A percentile compares a stretch with the other conserved stretches of the same genome.
Evolutionary conservation across 2,797 vertebrate genomes (phyloP).

Genomic region (Myoxocephalus aenaeus): DNA sequence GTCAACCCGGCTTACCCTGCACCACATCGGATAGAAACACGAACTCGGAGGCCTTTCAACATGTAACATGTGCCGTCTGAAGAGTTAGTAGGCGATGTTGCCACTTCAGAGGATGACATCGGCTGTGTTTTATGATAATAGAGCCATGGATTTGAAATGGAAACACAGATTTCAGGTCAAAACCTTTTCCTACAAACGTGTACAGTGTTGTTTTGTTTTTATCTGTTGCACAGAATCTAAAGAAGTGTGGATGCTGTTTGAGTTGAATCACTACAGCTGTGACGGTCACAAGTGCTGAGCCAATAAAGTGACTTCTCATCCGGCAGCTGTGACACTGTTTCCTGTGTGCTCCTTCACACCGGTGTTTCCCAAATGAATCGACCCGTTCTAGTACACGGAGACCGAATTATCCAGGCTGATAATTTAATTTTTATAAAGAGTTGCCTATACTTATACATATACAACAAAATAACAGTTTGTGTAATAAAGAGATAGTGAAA

Average conservation of each 20-base stretch:
- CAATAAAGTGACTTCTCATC: conserved; percentile 48
- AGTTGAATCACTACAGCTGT: conserved; percentile 17
- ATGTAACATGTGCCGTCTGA: background rate
- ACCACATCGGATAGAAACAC: conserved; percentile 22
- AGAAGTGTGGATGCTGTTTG: conserved; percentile 9
- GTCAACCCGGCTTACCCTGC: conserved; percentile 3
- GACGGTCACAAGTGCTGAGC: conserved; percentile 7
- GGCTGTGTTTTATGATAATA: conserved; percentile 15
- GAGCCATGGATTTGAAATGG: conserved; percentile 8
- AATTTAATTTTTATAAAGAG: background rate
- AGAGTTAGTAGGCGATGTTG: background rate
- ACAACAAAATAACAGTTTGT: background rate
- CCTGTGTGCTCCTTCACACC: background rate
- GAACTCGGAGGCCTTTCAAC: conserved; percentile 1
- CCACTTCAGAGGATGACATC: background rate
- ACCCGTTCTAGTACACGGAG: background rate
- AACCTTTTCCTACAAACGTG: conserved; percentile 9
- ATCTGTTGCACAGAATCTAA: background rate
- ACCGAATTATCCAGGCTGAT: no score
- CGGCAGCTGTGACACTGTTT: background rate
- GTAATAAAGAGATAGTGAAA: background rate
- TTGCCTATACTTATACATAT: background rate
- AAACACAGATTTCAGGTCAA: background rate
- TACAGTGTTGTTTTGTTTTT: conserved; percentile 9
- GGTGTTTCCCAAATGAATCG: background rate